phyloP scores from a whole-genome alignment of 2,797 vertebrate species.

The Gobio occitaniae region DNA sequence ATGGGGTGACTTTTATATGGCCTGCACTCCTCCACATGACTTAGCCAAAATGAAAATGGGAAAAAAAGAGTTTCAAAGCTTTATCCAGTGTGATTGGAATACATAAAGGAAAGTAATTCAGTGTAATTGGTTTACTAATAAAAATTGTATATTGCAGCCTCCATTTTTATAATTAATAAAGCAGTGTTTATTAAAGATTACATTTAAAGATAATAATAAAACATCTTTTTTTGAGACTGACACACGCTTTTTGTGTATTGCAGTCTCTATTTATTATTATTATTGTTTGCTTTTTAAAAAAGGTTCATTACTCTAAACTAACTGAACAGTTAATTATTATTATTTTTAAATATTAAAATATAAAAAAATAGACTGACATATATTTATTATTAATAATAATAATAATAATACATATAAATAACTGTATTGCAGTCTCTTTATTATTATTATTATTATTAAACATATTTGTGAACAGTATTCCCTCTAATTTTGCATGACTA shows the following conservation, averaged over 20 bases:
- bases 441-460: neutral
- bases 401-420: neutral
- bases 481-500: neutral
- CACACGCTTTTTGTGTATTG: neutral
- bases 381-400: neutral
- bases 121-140: slow-evolving; percentile 15
- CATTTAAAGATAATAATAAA: neutral
- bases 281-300: neutral
- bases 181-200: neutral
- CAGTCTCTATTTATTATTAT: neutral
- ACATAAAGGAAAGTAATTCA: slow-evolving; percentile 38
- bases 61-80: slow-evolving; percentile 27
- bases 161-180: neutral
- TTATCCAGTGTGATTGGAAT: slow-evolving; percentile 41
- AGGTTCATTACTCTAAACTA: neutral
- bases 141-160: neutral
- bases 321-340: neutral
- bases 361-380: too few species aligned
- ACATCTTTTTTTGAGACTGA: neutral
- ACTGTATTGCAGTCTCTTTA: neutral
- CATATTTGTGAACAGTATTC: neutral
- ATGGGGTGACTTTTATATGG: slow-evolving; percentile 57
- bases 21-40: slow-evolving; percentile 49
- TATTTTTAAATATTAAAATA: neutral
- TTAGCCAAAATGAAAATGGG: slow-evolving; percentile 52